phyloP scores from a whole-genome alignment of 2,113 vertebrate species.

The Rhabdomys dilectus region DNA sequence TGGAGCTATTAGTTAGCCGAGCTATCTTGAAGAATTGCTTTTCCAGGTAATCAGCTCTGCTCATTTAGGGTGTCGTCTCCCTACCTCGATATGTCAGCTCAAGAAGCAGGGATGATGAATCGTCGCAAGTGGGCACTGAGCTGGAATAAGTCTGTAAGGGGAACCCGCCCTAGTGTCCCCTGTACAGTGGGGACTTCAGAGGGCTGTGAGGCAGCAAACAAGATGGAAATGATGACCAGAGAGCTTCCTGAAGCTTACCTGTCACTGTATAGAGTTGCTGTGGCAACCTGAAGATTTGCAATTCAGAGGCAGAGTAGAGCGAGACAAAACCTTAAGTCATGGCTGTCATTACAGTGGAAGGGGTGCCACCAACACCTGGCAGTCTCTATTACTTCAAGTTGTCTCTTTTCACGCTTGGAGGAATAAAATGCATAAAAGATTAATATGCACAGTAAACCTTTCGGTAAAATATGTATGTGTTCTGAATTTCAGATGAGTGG shows the following conservation, averaged over 20 bases:
- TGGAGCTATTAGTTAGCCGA: conserved; percentile 89
- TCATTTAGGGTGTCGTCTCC: conserved; percentile 90
- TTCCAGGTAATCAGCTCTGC: conserved; percentile 93
- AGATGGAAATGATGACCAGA: conserved; percentile 82
- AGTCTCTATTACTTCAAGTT: conserved; percentile 70
- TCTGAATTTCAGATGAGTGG: background rate
- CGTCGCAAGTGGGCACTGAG: conserved; percentile 82
- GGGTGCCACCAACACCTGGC: conserved; percentile 68
- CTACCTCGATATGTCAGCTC: conserved; percentile 86
- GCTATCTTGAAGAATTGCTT: conserved; percentile 91
- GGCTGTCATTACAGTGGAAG: conserved; percentile 73
- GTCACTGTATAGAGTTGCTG: conserved; percentile 81
- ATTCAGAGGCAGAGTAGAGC: conserved; percentile 79
- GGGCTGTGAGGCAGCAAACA: conserved; percentile 81
- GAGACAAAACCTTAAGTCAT: conserved; percentile 73
- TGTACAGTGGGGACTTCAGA: conserved; percentile 75
- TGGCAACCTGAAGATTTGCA: conserved; percentile 84
- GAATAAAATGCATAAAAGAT: conserved; percentile 71
- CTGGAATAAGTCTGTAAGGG: conserved; percentile 80
- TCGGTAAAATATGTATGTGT: conserved; percentile 56
- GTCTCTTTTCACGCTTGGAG: conserved; percentile 71
- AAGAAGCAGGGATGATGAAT: conserved; percentile 89
- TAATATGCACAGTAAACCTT: conserved; percentile 64
- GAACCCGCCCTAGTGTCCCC: conserved; percentile 74
- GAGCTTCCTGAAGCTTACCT: conserved; percentile 76